Base-by-base conservation (phyloP, 1,140 invertebrate species). In the Dendrolimus kikuchii region DNA sequence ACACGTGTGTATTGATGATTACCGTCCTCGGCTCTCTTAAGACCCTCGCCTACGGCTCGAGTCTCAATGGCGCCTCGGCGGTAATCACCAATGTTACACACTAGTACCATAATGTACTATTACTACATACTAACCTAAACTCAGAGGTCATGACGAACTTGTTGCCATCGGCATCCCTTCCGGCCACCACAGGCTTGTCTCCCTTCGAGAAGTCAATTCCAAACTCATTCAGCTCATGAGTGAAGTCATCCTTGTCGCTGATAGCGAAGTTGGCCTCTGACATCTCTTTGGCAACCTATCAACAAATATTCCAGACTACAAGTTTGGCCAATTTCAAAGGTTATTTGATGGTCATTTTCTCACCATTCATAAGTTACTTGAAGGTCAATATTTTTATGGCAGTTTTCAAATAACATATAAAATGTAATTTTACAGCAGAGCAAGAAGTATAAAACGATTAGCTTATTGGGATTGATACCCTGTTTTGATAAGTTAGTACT, bases 91-190 rank as follows among this genome's bases (percentile, higher is more conserved):
- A n/a, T n/a, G n/a, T n/a, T n/a, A n/a, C n/a, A n/a, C n/a, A n/a
- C n/a, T n/a, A n/a, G n/a, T n/a, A n/a, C n/a, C n/a, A n/a, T n/a
- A n/a, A n/a, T n/a, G n/a, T n/a, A n/a, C n/a, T n/a, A 48, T 47
- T n/a, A 41, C 8, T 5, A 7, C 5, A 9, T 41, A 40, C 46
- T 36, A 87, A 95, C 90, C 92, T 93, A 88, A 99, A 99, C 66
- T 98, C 96, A 5, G 94, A 93, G 61, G 92, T 91, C 90, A 99
- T 93, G 6, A 94, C 90, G 80, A 94, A 99, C 81, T 99, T 99
- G 80, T 95, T 92, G 66, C 94, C 94, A 55, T 94, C 92, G 4
- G 88, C 89, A 77, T 97, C 93, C 50, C 93, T 91, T 5, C 93
- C 97, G 55, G 95, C 90, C 39, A 99, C 90, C 5, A 97, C 88